Conservation (phyloP, 2,888 invertebrate genomes). For the Lampropteryx suffumata region DNA sequence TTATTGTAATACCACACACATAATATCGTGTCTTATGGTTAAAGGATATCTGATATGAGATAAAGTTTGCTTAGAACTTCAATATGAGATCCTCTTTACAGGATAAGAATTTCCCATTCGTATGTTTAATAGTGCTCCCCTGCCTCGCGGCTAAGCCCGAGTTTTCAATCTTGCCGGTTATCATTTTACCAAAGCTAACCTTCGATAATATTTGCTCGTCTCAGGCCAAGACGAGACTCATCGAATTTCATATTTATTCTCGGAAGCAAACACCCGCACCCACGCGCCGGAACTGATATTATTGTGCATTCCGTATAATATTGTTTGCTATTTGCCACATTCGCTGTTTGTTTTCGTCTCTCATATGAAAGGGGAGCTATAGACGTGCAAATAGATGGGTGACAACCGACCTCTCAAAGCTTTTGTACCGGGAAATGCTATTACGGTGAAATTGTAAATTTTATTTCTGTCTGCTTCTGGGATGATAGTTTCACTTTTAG, state of each 20-base stretch:
- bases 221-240: conserved; percentile 70
- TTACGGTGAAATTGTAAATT: conserved; percentile 65
- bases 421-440: conserved; percentile 70
- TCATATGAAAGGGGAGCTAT: conserved; percentile 81
- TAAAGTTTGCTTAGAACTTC: conserved; percentile 28
- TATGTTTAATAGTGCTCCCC: conserved; percentile 57
- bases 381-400: conserved; percentile 76
- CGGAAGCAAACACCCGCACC: conserved; percentile 74
- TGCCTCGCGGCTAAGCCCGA: conserved; percentile 69
- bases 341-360: conserved; percentile 81
- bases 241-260: conserved; percentile 83
- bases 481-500: conserved; percentile 38
- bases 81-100: conserved; percentile 42
- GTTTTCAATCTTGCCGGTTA: conserved; percentile 80
- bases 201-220: conserved; percentile 78
- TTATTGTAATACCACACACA: not conserved
- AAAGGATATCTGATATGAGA: conserved; percentile 8
- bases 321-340: conserved; percentile 83
- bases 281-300: conserved; percentile 80
- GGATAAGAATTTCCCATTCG: conserved; percentile 40
- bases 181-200: conserved; percentile 82
- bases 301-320: conserved; percentile 84
- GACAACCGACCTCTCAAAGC: conserved; percentile 65
- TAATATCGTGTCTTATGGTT: not conserved
- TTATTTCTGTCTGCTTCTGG: conserved; percentile 44